Percentiles rank a stretch among this genome's conserved stretches.
These are phyloP conservation scores for Ichneumoninae sp. DNA, from an alignment of 2,888 invertebrate species.

Conservation along the genomic window DNA sequence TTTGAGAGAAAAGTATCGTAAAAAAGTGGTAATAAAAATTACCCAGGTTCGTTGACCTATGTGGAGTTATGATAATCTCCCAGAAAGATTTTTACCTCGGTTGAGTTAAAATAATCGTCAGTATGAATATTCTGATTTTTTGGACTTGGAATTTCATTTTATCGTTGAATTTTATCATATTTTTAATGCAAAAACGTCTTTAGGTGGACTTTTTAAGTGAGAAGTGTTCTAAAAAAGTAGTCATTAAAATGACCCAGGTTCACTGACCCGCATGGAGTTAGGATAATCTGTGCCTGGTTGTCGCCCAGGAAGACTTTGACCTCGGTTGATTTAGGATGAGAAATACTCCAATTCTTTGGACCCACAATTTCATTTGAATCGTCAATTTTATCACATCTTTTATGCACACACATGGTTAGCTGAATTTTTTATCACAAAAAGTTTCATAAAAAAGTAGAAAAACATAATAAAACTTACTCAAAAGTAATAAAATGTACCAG, in stretches of 20 bases:
- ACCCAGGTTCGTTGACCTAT: background rate
- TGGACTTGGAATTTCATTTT: background rate
- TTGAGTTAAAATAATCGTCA: slow-evolving; percentile 83
- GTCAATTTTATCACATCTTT: no score
- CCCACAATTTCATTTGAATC: background rate
- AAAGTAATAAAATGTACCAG: background rate
- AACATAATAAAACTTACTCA: no score
- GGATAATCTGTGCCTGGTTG: background rate
- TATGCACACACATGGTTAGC: no score
- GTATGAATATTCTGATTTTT: slow-evolving; percentile 68
- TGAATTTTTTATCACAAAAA: no score
- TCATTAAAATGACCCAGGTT: background rate
- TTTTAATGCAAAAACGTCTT: background rate
- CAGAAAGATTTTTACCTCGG: background rate
- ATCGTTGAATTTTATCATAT: background rate
- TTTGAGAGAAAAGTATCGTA: background rate
- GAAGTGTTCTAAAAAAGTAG: background rate
- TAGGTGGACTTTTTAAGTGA: background rate
- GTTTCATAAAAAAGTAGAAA: no score
- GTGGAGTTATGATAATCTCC: background rate
- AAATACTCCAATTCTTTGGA: background rate
- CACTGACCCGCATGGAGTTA: background rate
- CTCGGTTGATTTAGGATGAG: background rate
- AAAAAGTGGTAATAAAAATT: background rate
- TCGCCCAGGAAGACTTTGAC: background rate